Evolutionary conservation across 2,113 vertebrate genomes (phyloP), one percentile per base, ranked within the genome.

Genomic region (Pseudopodoces humilis): DNA sequence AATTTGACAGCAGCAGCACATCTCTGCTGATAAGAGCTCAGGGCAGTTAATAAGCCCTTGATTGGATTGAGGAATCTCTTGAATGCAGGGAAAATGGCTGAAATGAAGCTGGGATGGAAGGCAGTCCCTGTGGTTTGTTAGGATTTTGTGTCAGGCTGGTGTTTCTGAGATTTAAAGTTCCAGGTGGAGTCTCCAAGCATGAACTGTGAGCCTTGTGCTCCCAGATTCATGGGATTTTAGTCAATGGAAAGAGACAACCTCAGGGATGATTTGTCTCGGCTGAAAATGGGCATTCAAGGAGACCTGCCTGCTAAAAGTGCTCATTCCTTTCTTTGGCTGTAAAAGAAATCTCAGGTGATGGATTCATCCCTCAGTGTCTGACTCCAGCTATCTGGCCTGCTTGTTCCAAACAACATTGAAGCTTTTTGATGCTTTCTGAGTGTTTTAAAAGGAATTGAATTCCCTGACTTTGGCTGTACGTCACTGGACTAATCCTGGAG

Each of bases 391-490:
- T 76, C 92, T 56, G 52, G 50, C 81, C 84, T 49, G 28, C 31
- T 71, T 28, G 25, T 70, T 86, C 88, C 84, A 41, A 91, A 80
- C 84, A 65, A 23, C 81, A 82, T 68, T 1, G n/a, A 76, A 56
- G 84, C 62, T 72, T 78, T 84, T 53, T 3, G 2, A 30, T 47
- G 75, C 56, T 84, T 83, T 65, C 33, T 5, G 50, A 50, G 70
- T 33, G 8, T 91, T 95, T 89, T 52, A 60, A 80, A 78, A 84
- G 59, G 78, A 94, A 83, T 41, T 91, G 90, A 69, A 76, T 94
- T 90, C 72, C 89, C 35, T 74, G 75, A 7, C 52, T 76, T 23
- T 52, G 1, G 13, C 60, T 50, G 84, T 22, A 76, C 7, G 2
- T 83, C 85, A 28, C 46, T 22, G 56, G 67, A 37, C 81, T 92